Conservation (phyloP, 2,888 invertebrate species). For the Strigamia maritima region DNA sequence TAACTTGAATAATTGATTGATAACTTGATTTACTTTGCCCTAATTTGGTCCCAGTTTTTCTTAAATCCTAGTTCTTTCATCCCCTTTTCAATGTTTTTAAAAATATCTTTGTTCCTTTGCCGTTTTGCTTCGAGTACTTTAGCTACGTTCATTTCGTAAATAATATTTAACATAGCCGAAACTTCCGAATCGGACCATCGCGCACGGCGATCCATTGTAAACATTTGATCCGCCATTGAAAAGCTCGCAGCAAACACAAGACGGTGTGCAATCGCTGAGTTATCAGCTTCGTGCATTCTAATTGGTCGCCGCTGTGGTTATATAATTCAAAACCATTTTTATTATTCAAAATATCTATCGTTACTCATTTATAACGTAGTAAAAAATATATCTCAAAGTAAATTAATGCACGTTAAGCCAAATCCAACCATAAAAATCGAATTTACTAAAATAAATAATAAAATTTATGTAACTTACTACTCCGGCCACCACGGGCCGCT, state of each 20-base stretch:
- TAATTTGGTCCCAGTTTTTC: constrained; percentile 6
- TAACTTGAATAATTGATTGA: neutral
- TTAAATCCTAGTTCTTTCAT: neutral
- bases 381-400: too few species aligned
- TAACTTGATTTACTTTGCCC: constrained; percentile 3
- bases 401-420: too few species aligned
- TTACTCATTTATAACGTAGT: too few species aligned
- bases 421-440: too few species aligned
- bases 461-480: too few species aligned
- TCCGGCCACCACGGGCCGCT: too few species aligned
- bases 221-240: neutral
- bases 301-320: neutral
- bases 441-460: too few species aligned
- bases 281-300: neutral
- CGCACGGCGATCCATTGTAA: neutral
- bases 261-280: too few species aligned
- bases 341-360: neutral
- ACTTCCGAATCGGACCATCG: neutral
- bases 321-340: neutral
- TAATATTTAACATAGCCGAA: neutral
- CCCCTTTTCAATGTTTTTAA: neutral
- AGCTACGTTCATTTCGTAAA: neutral
- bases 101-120: neutral
- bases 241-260: too few species aligned
- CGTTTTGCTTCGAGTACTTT: neutral